Percentiles rank a stretch among this genome's conserved stretches.
Evolutionary conservation across 2,113 vertebrate species (phyloP).

Genomic region (Rhinopomastus cyanomelas): DNA sequence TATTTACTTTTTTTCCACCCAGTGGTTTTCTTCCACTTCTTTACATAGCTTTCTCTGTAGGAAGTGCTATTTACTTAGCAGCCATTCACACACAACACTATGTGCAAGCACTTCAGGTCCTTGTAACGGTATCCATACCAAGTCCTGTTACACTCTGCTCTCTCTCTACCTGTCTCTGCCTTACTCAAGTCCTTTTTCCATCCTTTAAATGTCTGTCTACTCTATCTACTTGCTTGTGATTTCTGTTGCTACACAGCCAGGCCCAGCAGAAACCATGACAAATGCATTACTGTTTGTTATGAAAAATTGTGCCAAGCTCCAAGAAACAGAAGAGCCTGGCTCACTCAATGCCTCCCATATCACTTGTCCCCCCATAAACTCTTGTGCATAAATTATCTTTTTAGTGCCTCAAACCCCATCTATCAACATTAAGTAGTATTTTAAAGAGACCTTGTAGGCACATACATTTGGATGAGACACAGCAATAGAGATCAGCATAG

Average conservation of each 20-base stretch:
- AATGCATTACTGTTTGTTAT: background rate
- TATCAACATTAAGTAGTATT: background rate
- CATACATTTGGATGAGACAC: background rate
- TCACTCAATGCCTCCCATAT: background rate
- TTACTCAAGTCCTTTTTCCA: background rate
- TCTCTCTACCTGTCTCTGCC: background rate
- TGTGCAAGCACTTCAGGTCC: background rate
- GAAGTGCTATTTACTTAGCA: background rate
- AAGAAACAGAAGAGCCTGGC: background rate
- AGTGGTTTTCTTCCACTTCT: background rate
- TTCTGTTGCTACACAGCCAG: background rate
- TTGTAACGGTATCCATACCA: accelerated
- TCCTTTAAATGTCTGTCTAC: background rate
- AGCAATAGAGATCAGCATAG: background rate
- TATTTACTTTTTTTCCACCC: background rate
- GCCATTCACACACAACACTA: accelerated
- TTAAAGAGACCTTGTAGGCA: accelerated
- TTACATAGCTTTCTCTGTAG: background rate
- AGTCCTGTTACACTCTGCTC: background rate
- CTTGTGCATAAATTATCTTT: background rate
- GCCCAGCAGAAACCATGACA: background rate
- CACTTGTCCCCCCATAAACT: background rate
- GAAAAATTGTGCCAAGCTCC: background rate
- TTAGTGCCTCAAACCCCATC: background rate
- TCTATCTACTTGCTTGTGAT: background rate